Evolutionary conservation across 2,888 invertebrate genomes (phyloP).

Genomic region (Aporophyla nigra): DNA sequence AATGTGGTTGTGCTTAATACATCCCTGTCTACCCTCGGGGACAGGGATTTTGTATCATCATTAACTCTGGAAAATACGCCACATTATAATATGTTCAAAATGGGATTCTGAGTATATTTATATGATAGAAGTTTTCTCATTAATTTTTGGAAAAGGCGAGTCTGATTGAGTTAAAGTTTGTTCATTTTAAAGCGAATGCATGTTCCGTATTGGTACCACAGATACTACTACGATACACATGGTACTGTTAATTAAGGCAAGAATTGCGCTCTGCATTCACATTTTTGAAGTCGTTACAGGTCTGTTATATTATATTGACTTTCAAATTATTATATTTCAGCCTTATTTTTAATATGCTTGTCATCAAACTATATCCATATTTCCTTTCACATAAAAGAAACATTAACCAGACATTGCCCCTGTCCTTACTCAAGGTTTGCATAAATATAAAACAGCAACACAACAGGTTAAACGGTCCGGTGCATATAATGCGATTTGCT

Average conservation of each 20-base stretch:
- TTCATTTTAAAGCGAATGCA: slow-evolving; percentile 15
- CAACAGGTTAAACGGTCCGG: slow-evolving; percentile 50
- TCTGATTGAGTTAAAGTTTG: slow-evolving; percentile 12
- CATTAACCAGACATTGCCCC: slow-evolving; percentile 2
- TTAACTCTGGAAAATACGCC: neutral
- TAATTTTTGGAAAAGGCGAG: slow-evolving; percentile 1
- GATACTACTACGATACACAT: no score
- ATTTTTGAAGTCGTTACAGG: neutral
- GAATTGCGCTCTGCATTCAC: neutral
- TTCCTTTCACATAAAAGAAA: neutral
- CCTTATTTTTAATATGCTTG: neutral
- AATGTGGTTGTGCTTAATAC: neutral
- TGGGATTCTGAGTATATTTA: neutral
- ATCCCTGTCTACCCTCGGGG: neutral
- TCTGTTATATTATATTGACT: neutral
- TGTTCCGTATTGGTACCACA: neutral
- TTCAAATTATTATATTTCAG: neutral
- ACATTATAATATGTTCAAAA: neutral
- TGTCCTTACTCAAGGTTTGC: slow-evolving; percentile 48
- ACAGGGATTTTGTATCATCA: neutral
- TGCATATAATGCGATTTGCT: slow-evolving; percentile 68
- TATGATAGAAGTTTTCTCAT: neutral
- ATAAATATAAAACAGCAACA: slow-evolving; percentile 46
- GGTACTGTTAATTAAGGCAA: slow-evolving; percentile 20
- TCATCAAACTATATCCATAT: neutral